These are phyloP conservation scores for Lophochroa leadbeateri DNA, from an alignment of 2,113 vertebrate species.

Conservation along the genomic window DNA sequence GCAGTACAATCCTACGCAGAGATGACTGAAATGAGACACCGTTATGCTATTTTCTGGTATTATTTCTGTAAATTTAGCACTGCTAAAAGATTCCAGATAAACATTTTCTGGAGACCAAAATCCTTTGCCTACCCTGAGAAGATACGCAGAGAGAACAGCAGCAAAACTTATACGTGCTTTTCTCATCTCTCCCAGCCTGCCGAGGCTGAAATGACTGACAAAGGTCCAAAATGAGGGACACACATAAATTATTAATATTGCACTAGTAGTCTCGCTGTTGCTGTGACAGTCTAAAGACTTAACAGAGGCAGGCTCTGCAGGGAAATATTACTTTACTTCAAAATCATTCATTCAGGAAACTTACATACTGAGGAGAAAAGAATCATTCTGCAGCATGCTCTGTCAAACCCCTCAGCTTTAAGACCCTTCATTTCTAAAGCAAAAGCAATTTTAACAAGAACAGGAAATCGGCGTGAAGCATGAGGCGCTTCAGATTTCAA, in stretches of 20 bases:
- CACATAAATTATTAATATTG: slow-evolving; percentile 36
- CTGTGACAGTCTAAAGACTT: slow-evolving; percentile 19
- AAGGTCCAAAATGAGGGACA: slow-evolving; percentile 38
- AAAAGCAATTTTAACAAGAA: slow-evolving; percentile 38
- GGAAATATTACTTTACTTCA: slow-evolving; percentile 31
- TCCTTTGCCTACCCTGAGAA: slow-evolving; percentile 9
- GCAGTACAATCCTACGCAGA: neutral
- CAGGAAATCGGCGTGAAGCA: neutral
- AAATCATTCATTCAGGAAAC: slow-evolving; percentile 54
- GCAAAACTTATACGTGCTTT: neutral
- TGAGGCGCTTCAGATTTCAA: neutral
- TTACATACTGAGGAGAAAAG: slow-evolving; percentile 20
- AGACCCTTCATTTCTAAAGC: slow-evolving; percentile 15
- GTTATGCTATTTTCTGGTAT: slow-evolving; percentile 30
- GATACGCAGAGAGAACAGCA: slow-evolving; percentile 7
- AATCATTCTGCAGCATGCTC: neutral
- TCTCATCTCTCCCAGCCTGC: slow-evolving; percentile 9
- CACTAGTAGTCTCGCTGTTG: neutral
- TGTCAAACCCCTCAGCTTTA: slow-evolving; percentile 28
- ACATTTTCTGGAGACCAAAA: slow-evolving; percentile 17
- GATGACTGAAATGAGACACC: slow-evolving; percentile 20
- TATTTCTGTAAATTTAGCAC: slow-evolving; percentile 47
- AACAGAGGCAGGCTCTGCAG: slow-evolving; percentile 20
- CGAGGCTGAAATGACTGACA: slow-evolving; percentile 42
- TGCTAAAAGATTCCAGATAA: slow-evolving; percentile 39